Evolutionary conservation across 92 coral and sea anemone species (phyloP), one percentile per base, ranked within the genome.

Genomic region (Epizoanthus ramosus): DNA sequence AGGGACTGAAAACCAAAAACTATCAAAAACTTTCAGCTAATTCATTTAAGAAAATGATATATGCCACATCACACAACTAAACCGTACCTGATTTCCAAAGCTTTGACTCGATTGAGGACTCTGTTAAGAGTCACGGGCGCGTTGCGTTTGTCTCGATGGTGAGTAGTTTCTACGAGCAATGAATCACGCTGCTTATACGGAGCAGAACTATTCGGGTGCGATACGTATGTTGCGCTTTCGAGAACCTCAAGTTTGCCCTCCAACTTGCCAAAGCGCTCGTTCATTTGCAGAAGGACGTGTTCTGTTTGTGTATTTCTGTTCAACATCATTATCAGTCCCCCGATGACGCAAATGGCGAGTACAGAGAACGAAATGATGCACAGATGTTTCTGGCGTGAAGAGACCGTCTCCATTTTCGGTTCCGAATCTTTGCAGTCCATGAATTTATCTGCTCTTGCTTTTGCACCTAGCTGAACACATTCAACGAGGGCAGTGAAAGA

Each of bases 11-110:
- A 47, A 47, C 14, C 54, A 9, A 9, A 8, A 8, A 47, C 15
- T 12, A 3, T 6, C 43, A 37, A 37, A 37, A 2, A 37, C 6
- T 3, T 37, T 8, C 54, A 47, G 54, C 12, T 8, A 9, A 47
- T 47, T 47, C 50, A 43, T 43, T 43, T 8, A 6, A 43, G 50
- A 43, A 43, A 43, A 8, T 43, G 50, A 43, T 43, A 47, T 9
- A 47, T 8, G 14, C 14, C 0, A 9, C 54, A 47, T 47, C 54
- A 47, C 54, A 47, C 12, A 47, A 12, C 54, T 9, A 47, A 9
- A 47, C 54, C 3, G 24, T 68, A 68, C 73, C 50, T 68, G 73
- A 31, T 68, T 68, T 68, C 73, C 50, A 68, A 35, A 8, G 73
- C 41, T 14, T 68, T 28, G n/a, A 68, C 8, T 37, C 73, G 73